phyloP scores from a whole-genome alignment of 2,888 invertebrate genomes.

The Ophion slaviceki region DNA sequence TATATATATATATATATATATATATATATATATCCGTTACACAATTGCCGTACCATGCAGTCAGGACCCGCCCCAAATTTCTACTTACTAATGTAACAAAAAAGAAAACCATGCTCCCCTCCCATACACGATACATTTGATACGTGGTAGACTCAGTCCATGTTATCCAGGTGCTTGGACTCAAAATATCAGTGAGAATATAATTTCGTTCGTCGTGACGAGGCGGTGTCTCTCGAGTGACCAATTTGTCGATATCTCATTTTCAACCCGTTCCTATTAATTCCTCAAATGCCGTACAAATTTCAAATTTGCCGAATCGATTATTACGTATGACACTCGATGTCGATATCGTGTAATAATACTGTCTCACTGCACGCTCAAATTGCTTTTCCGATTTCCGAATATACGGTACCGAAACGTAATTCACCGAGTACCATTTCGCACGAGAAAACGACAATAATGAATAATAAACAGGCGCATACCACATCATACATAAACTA shows the following conservation, averaged over 20 bases:
- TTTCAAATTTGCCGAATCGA: slow-evolving; percentile 36
- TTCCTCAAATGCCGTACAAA: slow-evolving; percentile 55
- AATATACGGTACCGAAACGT: slow-evolving; percentile 28
- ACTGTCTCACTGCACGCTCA: slow-evolving; percentile 58
- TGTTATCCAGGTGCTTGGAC: slow-evolving; percentile 25
- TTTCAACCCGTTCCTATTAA: slow-evolving; percentile 55
- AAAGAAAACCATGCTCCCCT: slow-evolving; percentile 8
- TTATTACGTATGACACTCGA: slow-evolving; percentile 29
- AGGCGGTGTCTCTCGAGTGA: slow-evolving; percentile 8
- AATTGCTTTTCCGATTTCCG: slow-evolving; percentile 17
- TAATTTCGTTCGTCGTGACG: background rate
- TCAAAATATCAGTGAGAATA: slow-evolving; percentile 34
- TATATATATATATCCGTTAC: background rate
- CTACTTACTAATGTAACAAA: slow-evolving; percentile 49
- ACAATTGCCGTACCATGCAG: slow-evolving; percentile 10
- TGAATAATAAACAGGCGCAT: slow-evolving; percentile 16
- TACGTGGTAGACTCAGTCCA: slow-evolving; percentile 2
- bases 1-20: background rate
- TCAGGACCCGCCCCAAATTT: slow-evolving; percentile 26
- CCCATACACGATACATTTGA: background rate
- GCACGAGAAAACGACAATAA: slow-evolving; percentile 13
- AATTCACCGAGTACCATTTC: slow-evolving; percentile 46
- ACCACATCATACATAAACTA: slow-evolving; percentile 43
- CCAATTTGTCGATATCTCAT: slow-evolving; percentile 39
- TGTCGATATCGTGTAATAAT: slow-evolving; percentile 58